phyloP scores from a whole-genome alignment of 2,797 vertebrate species.

The Onychomys arenicola region DNA sequence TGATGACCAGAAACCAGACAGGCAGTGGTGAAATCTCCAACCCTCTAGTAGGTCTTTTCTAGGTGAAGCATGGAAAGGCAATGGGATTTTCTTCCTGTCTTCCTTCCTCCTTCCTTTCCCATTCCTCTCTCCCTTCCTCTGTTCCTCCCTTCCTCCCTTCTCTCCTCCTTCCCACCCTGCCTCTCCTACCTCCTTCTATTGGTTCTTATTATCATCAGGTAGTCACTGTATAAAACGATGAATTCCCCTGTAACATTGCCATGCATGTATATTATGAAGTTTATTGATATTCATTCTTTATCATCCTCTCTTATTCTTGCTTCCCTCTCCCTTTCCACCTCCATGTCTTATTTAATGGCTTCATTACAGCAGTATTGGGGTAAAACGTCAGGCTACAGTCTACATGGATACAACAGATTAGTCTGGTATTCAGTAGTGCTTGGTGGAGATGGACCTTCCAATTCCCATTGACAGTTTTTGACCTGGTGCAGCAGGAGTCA shows the following conservation, averaged over 20 bases:
- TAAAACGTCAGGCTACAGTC: neutral
- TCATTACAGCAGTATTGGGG: fast-evolving
- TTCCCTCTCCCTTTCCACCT: neutral
- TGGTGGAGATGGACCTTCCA: neutral
- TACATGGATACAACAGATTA: neutral
- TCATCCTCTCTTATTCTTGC: neutral
- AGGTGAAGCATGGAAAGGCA: neutral
- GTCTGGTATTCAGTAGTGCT: neutral
- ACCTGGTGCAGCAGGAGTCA: neutral
- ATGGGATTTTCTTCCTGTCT: neutral
- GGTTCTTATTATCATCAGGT: neutral
- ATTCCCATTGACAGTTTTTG: neutral
- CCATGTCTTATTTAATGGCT: neutral
- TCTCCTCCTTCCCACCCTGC: neutral
- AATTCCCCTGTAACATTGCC: neutral
- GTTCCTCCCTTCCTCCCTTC: no score
- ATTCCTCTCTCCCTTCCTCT: no score
- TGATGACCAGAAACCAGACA: no score
- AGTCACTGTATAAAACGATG: neutral
- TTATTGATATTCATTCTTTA: neutral
- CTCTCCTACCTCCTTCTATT: neutral
- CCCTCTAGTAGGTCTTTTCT: neutral
- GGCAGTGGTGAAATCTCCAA: neutral
- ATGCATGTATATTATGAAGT: neutral
- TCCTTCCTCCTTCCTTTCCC: no score